These are phyloP conservation scores for Meloidogyne hapla DNA, from an alignment of 1,140 invertebrate species.

Conservation along the genomic window DNA sequence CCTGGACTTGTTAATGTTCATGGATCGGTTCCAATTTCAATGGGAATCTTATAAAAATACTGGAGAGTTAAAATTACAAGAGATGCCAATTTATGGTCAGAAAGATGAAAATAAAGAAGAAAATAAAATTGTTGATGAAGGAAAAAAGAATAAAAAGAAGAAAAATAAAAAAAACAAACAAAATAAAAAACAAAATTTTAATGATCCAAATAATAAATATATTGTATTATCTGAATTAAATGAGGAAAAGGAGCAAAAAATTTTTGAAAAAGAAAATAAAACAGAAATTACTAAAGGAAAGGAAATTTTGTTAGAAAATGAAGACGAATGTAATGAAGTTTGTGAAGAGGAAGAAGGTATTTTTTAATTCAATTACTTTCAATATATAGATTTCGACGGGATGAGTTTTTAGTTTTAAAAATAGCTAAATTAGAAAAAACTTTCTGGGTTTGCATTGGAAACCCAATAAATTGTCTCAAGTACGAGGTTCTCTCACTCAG, in stretches of 20 bases:
- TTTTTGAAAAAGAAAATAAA: neutral
- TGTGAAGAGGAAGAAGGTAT: neutral
- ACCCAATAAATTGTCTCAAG: too few species aligned
- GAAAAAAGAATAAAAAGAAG: neutral
- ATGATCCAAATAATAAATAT: neutral
- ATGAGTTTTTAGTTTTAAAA: too few species aligned
- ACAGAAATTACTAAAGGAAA: neutral
- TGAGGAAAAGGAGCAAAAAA: neutral
- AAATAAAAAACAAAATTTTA: neutral
- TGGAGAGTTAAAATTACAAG: neutral
- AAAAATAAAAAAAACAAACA: too few species aligned
- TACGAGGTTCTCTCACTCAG: too few species aligned
- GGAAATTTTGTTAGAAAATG: neutral
- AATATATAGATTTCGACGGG: too few species aligned
- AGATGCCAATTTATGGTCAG: neutral
- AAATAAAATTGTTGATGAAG: neutral
- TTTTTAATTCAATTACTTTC: too few species aligned
- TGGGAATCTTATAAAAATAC: neutral
- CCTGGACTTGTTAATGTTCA: neutral
- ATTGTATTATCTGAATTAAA: neutral
- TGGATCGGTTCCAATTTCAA: neutral
- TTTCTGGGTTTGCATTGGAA: too few species aligned
- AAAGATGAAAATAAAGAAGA: neutral
- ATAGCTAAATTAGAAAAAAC: too few species aligned
- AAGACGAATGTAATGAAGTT: neutral